Evolutionary conservation across 2,888 invertebrate species (phyloP).

Genomic region (Iphiclides podalirius): DNA sequence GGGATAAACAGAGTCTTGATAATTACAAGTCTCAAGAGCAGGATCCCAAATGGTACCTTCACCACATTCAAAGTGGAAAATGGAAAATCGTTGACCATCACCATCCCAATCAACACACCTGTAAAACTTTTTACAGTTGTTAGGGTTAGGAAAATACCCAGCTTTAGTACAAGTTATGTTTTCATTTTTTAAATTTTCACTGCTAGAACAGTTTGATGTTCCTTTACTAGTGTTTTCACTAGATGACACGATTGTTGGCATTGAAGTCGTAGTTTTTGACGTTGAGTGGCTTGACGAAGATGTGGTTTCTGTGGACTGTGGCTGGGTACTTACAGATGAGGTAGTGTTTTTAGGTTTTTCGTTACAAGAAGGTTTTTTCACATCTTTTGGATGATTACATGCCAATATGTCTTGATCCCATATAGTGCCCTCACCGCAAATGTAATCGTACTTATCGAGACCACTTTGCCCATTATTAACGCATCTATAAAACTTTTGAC

Average conservation of each 20-base stretch:
- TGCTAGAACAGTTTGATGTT: conserved; percentile 45
- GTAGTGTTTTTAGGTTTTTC: conserved; percentile 26
- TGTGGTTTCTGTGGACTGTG: conserved; percentile 29
- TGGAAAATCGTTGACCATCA: conserved; percentile 76
- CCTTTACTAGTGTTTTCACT: conserved; percentile 38
- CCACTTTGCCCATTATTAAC: conserved; percentile 81
- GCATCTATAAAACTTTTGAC: conserved; percentile 85
- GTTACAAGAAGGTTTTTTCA: conserved; percentile 56
- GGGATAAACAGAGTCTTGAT: conserved; percentile 83
- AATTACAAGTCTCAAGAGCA: conserved; percentile 83
- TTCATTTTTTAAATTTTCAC: conserved; percentile 40
- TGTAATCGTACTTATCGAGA: conserved; percentile 81
- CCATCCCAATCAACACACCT: conserved; percentile 83
- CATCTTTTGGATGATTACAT: conserved; percentile 70
- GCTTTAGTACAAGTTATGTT: conserved; percentile 74
- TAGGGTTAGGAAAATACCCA: conserved; percentile 81
- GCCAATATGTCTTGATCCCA: conserved; percentile 81
- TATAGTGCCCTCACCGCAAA: conserved; percentile 84
- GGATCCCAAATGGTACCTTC: conserved; percentile 87
- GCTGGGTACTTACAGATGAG: conserved; percentile 31
- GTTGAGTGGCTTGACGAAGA: conserved; percentile 25
- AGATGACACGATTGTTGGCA: conserved; percentile 32
- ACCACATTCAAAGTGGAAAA: conserved; percentile 84
- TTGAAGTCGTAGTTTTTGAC: conserved; percentile 25
- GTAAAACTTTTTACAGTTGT: conserved; percentile 83